Evolutionary conservation across 1,140 invertebrate genomes (phyloP), one percentile per base, ranked within the genome.

Genomic region (Homarus americanus): DNA sequence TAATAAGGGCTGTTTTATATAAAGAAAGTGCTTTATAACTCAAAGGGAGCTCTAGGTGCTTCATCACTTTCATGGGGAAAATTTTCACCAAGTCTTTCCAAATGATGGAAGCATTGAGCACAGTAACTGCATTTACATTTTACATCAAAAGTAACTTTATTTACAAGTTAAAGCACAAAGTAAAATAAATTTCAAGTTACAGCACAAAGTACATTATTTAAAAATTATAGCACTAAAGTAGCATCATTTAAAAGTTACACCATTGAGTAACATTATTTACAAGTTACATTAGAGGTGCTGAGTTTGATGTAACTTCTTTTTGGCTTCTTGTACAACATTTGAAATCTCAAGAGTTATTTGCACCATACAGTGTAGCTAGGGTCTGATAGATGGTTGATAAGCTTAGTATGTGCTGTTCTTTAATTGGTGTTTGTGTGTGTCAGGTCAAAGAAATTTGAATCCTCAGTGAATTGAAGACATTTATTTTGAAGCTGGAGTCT

Each of bases 361-460:
- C 63, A 63, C 49, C 32, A n/a, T 44, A 63, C 38, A 82, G 28
- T 36, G 20, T 58, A 82, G 49, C 15, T 82, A 63, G 63, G 28
- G 28, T 82, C 49, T 82, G 49, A 38, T 82, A 82, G 17, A 63
- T 82, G 49, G 34, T 82, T 36, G 44, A 28, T 82, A 82, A 82
- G 49, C 32, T 63, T 53, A 82, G 34, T 82, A 53, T 53, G 38
- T 58, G 32, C 32, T 78, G 3, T 78, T 24, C 38, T 82, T 63
- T 32, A 82, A 38, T 53, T 10, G 38, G 79, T 66, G 41, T 80
- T 80, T 80, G 24, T 80, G 24, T 80, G 36, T 44, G 3, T 44
- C 63, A 66, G 53, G 34, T 12, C 24, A 15, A 1, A 4, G 53
- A 32, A 69, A 3, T n/a, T 34, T 34, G 49, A 82, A 38, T 58